Evolutionary conservation across 2,888 invertebrate species (phyloP), one percentile per base, ranked within the genome.

Genomic region (Chloroclystis v-ata): DNA sequence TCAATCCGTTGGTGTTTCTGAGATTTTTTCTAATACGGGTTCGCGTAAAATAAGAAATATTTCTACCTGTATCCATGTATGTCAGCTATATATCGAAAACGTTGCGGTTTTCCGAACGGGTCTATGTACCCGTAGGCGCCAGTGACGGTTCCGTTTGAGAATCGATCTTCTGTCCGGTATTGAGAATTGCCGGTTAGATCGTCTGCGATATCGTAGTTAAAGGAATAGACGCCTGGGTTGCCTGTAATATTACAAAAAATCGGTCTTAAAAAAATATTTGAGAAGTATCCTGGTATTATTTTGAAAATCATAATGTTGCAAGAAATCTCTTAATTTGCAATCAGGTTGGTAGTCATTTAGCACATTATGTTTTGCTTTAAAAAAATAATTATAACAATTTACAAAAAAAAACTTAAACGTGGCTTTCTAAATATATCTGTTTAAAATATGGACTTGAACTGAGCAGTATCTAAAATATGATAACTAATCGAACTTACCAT

Each of bases 101-200:
- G 78, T 45, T 89, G 89, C 0, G 91, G 80, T 37, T 75, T 85
- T 1, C 93, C 93, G 59, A 90, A 89, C 0, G 92, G 89, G 45
- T 92, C 90, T 1, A 93, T 71, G 63, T 91, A 92, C 0, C 94
- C 94, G 66, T 93, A 94, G 56, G 91, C 91, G 2, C 95, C 95
- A 0, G 87, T 82, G 0, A 94, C 91, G 2, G 93, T 92, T 12
- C 94, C 94, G 70, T 94, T 93, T 0, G 89, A 73, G 52, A 90
- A 90, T 25, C 92, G 86, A 57, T 93, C 91, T 67, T 95, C 95
- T 40, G 90, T 90, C 2, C 93, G 85, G 65, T 91, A 94, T 67
- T 94, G 94, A 4, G 89, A 83, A 60, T 94, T 94, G 8, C 91
- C 90, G 2, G 89, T 90, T 5, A 69, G 69, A 0, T 90, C 81